phyloP scores from a whole-genome alignment of 2,888 invertebrate genomes.

The Oasisia sp. region DNA sequence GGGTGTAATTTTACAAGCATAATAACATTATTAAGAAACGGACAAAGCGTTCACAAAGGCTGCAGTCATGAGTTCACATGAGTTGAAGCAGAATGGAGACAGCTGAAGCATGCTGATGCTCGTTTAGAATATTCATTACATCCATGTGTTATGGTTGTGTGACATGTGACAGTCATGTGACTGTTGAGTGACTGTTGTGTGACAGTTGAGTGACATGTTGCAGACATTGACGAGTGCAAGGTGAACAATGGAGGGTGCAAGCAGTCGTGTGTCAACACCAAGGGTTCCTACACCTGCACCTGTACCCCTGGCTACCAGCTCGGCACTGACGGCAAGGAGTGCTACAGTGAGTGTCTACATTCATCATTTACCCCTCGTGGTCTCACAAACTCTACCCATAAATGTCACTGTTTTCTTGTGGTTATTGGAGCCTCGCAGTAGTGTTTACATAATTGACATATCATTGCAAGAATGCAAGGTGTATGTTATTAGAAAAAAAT shows the following conservation, averaged over 20 bases:
- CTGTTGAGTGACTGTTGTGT: conserved; percentile 54
- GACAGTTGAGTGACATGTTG: conserved; percentile 13
- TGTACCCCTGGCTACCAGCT: conserved; percentile 65
- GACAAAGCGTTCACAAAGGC: background rate
- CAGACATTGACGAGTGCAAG: conserved; percentile 65
- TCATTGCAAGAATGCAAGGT: too few species aligned
- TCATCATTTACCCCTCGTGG: background rate
- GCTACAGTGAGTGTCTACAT: conserved; percentile 56
- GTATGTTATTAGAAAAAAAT: too few species aligned
- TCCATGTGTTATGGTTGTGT: background rate
- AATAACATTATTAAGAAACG: background rate
- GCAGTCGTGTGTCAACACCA: conserved; percentile 64
- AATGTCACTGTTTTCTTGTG: background rate
- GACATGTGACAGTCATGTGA: conserved; percentile 56
- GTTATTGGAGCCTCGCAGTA: background rate
- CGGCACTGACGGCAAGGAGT: conserved; percentile 63
- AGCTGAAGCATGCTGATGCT: background rate
- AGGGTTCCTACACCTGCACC: conserved; percentile 62
- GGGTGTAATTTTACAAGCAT: too few species aligned
- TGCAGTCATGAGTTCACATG: background rate
- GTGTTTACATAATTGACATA: too few species aligned
- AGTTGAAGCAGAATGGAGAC: background rate
- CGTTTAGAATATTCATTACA: background rate
- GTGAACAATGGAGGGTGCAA: conserved; percentile 61
- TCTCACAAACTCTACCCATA: background rate